Conservation (phyloP, 2,888 invertebrate species). For the Sesia apiformis region DNA sequence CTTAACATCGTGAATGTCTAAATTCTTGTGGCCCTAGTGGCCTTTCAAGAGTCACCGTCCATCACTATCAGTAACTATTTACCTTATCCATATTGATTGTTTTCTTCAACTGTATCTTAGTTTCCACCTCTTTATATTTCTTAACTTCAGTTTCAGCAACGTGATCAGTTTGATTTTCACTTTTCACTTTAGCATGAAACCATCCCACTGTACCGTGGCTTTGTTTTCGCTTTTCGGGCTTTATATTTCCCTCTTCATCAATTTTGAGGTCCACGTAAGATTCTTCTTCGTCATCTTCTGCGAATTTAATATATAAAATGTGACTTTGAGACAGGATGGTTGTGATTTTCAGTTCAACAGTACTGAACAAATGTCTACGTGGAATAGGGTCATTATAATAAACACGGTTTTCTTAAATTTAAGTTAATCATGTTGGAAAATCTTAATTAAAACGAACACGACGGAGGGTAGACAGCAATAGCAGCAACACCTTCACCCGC, state of each 20-base stretch:
- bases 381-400: no score
- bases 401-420: no score
- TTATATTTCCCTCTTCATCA: slow-evolving; percentile 52
- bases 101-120: slow-evolving; percentile 55
- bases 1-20: no score
- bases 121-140: slow-evolving; percentile 31
- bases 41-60: not conserved
- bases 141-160: slow-evolving; percentile 16
- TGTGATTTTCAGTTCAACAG: no score
- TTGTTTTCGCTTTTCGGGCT: slow-evolving; percentile 36
- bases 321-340: no score
- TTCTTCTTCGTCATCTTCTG: slow-evolving; percentile 60
- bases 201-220: slow-evolving; percentile 28
- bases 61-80: slow-evolving; percentile 5
- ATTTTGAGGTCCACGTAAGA: slow-evolving; percentile 56
- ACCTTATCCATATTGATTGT: slow-evolving; percentile 59
- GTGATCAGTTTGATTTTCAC: slow-evolving; percentile 10
- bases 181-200: slow-evolving; percentile 49
- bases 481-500: no score
- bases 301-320: not conserved
- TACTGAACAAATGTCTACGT: no score
- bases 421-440: no score
- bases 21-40: no score
- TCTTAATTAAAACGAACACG: no score
- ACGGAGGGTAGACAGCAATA: no score